Base-by-base conservation (phyloP, 30 jellyfish, hydroid and myxozoan genomes). In the Mastigias papua region DNA sequence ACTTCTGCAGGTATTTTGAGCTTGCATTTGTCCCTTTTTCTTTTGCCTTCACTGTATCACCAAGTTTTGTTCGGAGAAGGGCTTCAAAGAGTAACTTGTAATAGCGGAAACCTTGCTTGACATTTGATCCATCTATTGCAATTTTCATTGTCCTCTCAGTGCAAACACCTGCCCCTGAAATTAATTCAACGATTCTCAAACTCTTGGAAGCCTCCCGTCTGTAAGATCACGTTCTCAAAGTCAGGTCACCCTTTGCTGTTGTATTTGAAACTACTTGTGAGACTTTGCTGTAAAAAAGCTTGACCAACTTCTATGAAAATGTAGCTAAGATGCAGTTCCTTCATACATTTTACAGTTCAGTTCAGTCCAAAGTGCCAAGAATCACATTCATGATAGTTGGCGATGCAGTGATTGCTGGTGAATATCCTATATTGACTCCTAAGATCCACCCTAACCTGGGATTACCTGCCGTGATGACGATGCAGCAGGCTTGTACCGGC, bases 381-480 rank as follows among this genome's bases (percentile, higher is more conserved):
- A 81, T 32, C 74, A 81, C 91, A 54, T 67, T 67, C 91, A 64
- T 81, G 83, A 61, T 48, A 6, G 91, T 81, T 67, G 91, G 82
- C 8, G 91, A 67, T 63, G 91, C 83, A 63, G 86, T 64, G 73
- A 63, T 63, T 19, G 87, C 61, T 48, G 91, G 91, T 48, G 63
- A 81, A 81, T 81, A 81, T 22, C 91, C 86, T 63, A 68, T 86
- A 81, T 60, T 78, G 81, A 78, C 68, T 37, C 80, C 17, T 49
- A 54, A 48, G 25, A 32, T 32, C 80, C 87, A 13, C 76, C 25
- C 76, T 80, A 37, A 22, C 87, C 81, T 35, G 87, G 80, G 87
- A 76, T 50, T 48, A 48, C 48, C 78, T 76, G 87, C n/a, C 37
- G 37, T 28, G 76, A 76, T 50, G 79, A 76, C 54, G 58, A 29